These are phyloP conservation scores for Mycteria americana DNA, from an alignment of 2,797 vertebrate species.

Conservation along the genomic window DNA sequence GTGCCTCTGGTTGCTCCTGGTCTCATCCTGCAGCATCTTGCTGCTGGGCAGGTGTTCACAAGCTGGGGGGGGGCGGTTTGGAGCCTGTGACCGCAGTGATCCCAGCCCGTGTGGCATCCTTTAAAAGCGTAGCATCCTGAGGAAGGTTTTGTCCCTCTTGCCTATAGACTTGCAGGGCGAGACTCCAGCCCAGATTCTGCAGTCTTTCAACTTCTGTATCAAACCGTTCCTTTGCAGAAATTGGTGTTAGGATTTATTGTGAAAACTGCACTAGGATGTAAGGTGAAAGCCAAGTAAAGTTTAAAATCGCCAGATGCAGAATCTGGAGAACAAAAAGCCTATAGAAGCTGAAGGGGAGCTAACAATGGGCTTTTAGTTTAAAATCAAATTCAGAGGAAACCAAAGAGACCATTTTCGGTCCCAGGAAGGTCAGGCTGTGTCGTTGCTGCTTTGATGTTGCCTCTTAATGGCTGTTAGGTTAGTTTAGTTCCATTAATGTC, in stretches of 20 bases:
- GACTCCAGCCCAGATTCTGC: background rate
- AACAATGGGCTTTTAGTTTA: background rate
- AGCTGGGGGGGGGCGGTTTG: fast-evolving
- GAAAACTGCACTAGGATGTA: background rate
- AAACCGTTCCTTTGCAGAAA: background rate
- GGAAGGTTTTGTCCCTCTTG: background rate
- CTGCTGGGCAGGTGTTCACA: background rate
- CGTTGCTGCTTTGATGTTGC: background rate
- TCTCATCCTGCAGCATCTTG: background rate
- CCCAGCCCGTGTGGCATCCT: background rate
- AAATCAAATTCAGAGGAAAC: background rate
- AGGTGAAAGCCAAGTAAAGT: background rate
- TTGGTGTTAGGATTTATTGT: background rate
- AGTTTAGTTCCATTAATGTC: background rate
- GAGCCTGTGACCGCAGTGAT: background rate
- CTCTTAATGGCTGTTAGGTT: background rate
- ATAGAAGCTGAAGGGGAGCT: background rate
- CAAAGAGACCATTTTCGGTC: background rate
- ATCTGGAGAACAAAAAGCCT: background rate
- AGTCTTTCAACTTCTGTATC: background rate
- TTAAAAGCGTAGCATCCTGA: background rate
- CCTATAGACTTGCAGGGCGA: background rate
- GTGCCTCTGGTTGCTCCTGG: background rate
- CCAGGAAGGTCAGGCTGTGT: background rate
- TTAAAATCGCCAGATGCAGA: background rate